Percentiles rank a stretch among this genome's conserved stretches.
These are phyloP conservation scores for Porites australiensis DNA, from an alignment of 64 coral and sea anemone genomes.

Conservation along the genomic window DNA sequence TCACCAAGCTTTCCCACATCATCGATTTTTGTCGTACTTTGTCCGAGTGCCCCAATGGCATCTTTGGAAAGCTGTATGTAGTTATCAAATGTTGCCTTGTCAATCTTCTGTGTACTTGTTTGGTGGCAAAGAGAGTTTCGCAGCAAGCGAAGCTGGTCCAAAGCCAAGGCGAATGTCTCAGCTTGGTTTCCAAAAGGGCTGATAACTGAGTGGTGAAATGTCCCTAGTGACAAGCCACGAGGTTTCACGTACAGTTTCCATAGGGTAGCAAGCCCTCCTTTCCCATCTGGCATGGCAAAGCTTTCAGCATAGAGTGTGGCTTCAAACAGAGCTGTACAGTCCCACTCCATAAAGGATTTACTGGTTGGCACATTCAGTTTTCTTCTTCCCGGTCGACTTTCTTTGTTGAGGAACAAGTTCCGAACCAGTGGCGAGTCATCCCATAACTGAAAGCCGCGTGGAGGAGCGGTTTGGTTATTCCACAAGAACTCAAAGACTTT, in stretches of 20 bases:
- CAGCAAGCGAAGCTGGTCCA: conserved; percentile 47
- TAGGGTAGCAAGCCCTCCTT: not conserved
- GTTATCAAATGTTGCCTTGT: conserved; percentile 24
- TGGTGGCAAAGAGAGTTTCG: conserved; percentile 15
- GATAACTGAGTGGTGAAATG: not conserved
- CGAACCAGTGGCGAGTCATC: not conserved
- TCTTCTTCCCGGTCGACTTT: not conserved
- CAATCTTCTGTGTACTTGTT: conserved; percentile 16
- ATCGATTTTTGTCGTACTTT: not conserved
- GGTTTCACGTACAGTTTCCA: conserved; percentile 38
- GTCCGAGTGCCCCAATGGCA: conserved; percentile 19
- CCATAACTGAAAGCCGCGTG: not conserved
- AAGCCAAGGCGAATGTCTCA: conserved; percentile 39
- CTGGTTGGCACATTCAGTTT: not conserved
- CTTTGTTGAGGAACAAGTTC: conserved; percentile 7
- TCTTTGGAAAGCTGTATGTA: not conserved
- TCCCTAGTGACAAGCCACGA: not conserved
- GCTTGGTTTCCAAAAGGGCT: not conserved
- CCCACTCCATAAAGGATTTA: conserved; percentile 26
- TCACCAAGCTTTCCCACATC: conserved; percentile 8
- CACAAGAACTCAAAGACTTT: conserved; percentile 22
- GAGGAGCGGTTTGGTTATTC: not conserved
- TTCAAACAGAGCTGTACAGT: conserved; percentile 18
- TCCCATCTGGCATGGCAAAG: conserved; percentile 29
- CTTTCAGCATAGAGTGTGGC: conserved; percentile 30